These are phyloP conservation scores for Parascotia fuliginaria DNA, from an alignment of 2,888 invertebrate genomes.

Conservation along the genomic window DNA sequence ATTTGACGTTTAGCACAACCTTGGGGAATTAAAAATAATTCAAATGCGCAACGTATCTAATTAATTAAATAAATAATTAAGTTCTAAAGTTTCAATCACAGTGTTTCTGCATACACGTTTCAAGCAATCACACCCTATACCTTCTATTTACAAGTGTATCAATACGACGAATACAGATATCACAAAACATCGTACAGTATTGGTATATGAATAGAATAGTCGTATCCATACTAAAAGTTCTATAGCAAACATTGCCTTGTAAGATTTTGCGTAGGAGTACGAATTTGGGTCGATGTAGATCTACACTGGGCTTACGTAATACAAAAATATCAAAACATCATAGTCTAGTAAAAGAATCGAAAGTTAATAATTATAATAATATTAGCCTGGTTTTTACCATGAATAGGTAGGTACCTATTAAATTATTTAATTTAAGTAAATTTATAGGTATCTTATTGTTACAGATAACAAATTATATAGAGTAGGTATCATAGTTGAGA, in stretches of 20 bases:
- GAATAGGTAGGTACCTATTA: too few species aligned
- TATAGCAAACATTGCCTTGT: slow-evolving; percentile 63
- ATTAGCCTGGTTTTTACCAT: too few species aligned
- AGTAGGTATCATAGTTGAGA: too few species aligned
- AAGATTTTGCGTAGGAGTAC: slow-evolving; percentile 76
- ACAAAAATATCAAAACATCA: slow-evolving; percentile 10
- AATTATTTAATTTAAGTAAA: too few species aligned
- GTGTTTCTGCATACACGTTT: too few species aligned
- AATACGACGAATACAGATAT: slow-evolving; percentile 3
- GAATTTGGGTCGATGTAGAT: slow-evolving; percentile 66
- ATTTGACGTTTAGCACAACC: too few species aligned
- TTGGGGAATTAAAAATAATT: too few species aligned
- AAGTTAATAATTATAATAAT: neutral
- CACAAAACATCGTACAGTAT: slow-evolving; percentile 6
- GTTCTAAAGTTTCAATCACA: too few species aligned
- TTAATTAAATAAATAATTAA: too few species aligned
- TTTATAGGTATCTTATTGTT: too few species aligned
- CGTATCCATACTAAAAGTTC: slow-evolving; percentile 51
- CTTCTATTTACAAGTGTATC: neutral
- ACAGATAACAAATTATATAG: too few species aligned
- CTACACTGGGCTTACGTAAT: slow-evolving; percentile 54
- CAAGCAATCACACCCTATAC: neutral
- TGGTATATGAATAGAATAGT: slow-evolving; percentile 11
- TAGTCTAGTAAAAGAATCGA: slow-evolving; percentile 8
- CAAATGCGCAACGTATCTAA: too few species aligned